Conservation (phyloP, 64 coral and sea anemone species). For the Stylophora pistillata region DNA sequence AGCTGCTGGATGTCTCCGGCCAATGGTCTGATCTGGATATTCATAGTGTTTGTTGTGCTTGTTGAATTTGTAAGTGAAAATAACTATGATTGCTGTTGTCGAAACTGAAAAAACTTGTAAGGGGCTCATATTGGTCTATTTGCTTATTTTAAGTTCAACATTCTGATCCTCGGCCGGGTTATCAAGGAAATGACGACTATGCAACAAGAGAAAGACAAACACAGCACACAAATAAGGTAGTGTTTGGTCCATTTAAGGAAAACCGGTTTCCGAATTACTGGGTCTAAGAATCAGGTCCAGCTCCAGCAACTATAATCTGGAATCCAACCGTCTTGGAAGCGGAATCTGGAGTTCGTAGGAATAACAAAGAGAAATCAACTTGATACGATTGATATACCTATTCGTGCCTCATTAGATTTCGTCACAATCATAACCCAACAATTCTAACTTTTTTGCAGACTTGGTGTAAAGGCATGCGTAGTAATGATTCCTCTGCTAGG, state of each 20-base stretch:
- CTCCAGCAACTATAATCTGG: neutral
- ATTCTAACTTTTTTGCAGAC: neutral
- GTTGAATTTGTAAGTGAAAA: constrained; percentile 6
- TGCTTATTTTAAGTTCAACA: neutral
- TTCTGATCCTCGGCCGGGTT: neutral
- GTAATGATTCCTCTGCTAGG: neutral
- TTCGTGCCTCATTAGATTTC: too few relatives aligned
- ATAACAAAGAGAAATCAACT: too few relatives aligned
- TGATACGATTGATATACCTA: too few relatives aligned
- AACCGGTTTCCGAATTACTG: neutral
- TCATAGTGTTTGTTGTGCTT: too few relatives aligned
- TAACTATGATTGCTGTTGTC: neutral
- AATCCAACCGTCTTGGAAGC: too few relatives aligned
- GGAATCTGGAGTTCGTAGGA: too few relatives aligned
- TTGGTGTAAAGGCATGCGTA: neutral
- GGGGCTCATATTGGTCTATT: neutral
- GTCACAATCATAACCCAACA: neutral
- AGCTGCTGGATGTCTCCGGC: constrained; percentile 20
- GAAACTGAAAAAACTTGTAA: neutral
- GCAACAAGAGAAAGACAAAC: neutral
- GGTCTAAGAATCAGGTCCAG: neutral
- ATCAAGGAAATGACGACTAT: neutral
- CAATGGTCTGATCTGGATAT: neutral
- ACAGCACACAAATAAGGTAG: neutral
- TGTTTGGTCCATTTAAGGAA: neutral